Conservation (phyloP, 2,797 vertebrate genomes). For the Chromis chromis region DNA sequence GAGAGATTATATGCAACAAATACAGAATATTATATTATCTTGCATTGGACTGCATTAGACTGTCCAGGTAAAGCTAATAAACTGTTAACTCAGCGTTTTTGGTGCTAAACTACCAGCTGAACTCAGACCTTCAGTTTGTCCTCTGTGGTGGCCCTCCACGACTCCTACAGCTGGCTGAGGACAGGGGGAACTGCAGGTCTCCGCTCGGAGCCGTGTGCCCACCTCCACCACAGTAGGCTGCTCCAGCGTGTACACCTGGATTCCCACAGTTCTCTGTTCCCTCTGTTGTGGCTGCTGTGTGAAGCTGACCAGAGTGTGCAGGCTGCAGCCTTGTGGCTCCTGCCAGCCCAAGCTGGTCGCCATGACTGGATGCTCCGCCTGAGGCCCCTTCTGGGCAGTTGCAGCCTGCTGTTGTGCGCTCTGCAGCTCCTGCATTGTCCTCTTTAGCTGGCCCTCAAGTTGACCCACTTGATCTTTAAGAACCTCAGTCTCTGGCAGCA, state of each 20-base stretch:
- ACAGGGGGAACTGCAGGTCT: slow-evolving; percentile 76
- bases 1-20: neutral
- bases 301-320: slow-evolving; percentile 85
- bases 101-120: slow-evolving; percentile 40
- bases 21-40: neutral
- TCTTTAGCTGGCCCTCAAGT: slow-evolving; percentile 88
- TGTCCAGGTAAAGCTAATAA: neutral
- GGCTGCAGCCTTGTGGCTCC: slow-evolving; percentile 72
- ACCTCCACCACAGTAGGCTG: slow-evolving; percentile 85
- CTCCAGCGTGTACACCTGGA: slow-evolving; percentile 88
- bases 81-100: neutral
- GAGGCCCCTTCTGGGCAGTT: slow-evolving; percentile 60
- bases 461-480: slow-evolving; percentile 86
- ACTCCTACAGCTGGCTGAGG: slow-evolving; percentile 37
- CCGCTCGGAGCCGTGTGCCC: slow-evolving; percentile 78
- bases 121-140: slow-evolving; percentile 62
- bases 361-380: slow-evolving; percentile 80
- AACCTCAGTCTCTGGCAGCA: slow-evolving; percentile 81
- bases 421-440: slow-evolving; percentile 86
- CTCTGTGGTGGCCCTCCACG: slow-evolving; percentile 62
- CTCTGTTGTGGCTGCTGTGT: slow-evolving; percentile 78
- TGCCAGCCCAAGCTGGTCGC: slow-evolving; percentile 83
- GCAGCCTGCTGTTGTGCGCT: slow-evolving; percentile 79
- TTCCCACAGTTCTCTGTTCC: slow-evolving; percentile 86
- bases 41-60: neutral